phyloP scores from a whole-genome alignment of 2,113 vertebrate species.

The Electrona antarctica region DNA sequence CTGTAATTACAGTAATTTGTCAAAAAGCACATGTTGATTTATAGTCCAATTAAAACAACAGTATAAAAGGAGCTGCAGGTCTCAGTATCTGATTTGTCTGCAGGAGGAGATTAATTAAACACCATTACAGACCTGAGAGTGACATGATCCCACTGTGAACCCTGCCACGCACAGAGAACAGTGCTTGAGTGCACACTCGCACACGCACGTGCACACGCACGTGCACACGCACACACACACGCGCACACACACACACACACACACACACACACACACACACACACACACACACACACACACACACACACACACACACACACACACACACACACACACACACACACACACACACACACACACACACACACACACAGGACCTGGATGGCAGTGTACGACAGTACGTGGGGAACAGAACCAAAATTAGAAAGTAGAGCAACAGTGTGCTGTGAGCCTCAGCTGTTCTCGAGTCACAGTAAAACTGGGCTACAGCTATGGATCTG shows the following conservation, averaged over 20 bases:
- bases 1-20: conserved; percentile 94
- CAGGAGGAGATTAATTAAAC: conserved; percentile 85
- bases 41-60: conserved; percentile 90
- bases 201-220: background rate
- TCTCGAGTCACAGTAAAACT: too few relatives aligned
- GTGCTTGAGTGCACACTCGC: conserved; percentile 23
- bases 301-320: conserved; percentile 2
- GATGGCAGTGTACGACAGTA: background rate
- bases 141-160: conserved; percentile 67
- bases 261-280: too few relatives aligned
- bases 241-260: too few relatives aligned
- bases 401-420: conserved; percentile 21
- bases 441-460: too few relatives aligned
- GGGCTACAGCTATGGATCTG: too few relatives aligned
- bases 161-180: conserved; percentile 32
- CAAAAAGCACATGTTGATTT: conserved; percentile 90
- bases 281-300: too few relatives aligned
- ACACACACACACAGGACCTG: too few relatives aligned
- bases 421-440: too few relatives aligned
- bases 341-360: too few relatives aligned
- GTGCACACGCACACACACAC: too few relatives aligned
- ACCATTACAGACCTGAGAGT: conserved; percentile 70
- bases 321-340: background rate
- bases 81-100: conserved; percentile 63
- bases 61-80: conserved; percentile 79